These are phyloP conservation scores for Ochropacha duplaris DNA, from an alignment of 2,888 invertebrate genomes.

Conservation along the genomic window DNA sequence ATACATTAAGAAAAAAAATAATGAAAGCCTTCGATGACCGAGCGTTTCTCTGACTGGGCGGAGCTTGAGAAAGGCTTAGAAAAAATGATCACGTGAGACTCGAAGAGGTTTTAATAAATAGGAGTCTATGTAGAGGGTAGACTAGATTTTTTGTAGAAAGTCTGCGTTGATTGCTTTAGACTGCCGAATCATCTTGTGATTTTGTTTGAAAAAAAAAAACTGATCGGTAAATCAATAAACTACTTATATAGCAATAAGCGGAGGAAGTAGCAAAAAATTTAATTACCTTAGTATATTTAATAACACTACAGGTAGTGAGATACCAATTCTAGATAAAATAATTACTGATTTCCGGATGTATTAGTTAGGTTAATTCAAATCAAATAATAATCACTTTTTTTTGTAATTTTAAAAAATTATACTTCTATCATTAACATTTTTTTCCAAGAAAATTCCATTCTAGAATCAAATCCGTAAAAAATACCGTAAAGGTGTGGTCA, in stretches of 20 bases:
- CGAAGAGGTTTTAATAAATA: conserved; percentile 32
- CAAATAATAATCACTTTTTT: no score
- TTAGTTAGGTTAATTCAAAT: not conserved
- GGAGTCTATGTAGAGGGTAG: conserved; percentile 37
- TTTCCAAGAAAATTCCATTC: no score
- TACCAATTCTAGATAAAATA: not conserved
- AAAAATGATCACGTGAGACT: conserved; percentile 50
- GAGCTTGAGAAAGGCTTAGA: conserved; percentile 50
- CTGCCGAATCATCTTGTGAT: conserved; percentile 1
- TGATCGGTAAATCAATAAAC: not conserved
- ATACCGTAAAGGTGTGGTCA: conserved; percentile 31
- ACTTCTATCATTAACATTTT: no score
- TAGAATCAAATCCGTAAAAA: not conserved
- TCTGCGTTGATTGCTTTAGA: not conserved
- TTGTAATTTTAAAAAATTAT: no score
- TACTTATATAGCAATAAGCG: not conserved
- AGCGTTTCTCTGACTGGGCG: conserved; percentile 59
- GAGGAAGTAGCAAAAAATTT: not conserved
- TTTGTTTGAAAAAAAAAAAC: not conserved
- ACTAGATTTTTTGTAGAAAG: conserved; percentile 14
- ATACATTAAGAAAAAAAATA: conserved; percentile 41
- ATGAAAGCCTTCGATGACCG: conserved; percentile 58
- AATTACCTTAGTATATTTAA: not conserved
- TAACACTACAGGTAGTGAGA: conserved; percentile 12
- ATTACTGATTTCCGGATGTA: not conserved